Conservation (phyloP, 2,113 vertebrate species). For the Marmota monax region DNA sequence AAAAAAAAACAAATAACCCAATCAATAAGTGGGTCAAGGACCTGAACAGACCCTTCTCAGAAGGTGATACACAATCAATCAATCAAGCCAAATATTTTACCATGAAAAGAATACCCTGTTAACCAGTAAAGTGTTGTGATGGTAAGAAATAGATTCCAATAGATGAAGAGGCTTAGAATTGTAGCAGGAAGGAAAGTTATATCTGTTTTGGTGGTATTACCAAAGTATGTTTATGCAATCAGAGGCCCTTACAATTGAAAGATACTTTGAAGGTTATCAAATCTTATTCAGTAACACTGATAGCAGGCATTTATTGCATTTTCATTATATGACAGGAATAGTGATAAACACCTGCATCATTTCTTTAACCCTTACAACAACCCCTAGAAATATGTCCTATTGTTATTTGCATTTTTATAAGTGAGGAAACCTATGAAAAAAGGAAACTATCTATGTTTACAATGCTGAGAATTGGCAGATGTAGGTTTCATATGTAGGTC, state of each 20-base stretch:
- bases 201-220: slow-evolving; percentile 20
- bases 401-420: slow-evolving; percentile 53
- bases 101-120: background rate
- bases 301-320: background rate
- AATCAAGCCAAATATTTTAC: slow-evolving; percentile 7
- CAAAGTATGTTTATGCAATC: slow-evolving; percentile 15
- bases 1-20: too few relatives aligned
- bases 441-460: background rate
- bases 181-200: background rate
- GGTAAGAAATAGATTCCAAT: background rate
- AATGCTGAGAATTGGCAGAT: slow-evolving; percentile 34
- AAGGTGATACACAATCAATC: background rate
- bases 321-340: background rate
- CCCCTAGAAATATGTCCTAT: background rate
- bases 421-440: background rate
- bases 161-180: slow-evolving; percentile 37
- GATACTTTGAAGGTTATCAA: slow-evolving; percentile 39
- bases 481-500: background rate
- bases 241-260: slow-evolving; percentile 31
- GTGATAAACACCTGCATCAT: background rate
- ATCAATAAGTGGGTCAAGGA: too few relatives aligned
- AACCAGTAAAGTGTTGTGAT: background rate
- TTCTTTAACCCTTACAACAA: slow-evolving; percentile 24
- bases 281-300: background rate
- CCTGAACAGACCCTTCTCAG: too few relatives aligned